These are phyloP conservation scores for Macquaria ambigua DNA, from an alignment of 2,113 vertebrate species.

Conservation along the genomic window DNA sequence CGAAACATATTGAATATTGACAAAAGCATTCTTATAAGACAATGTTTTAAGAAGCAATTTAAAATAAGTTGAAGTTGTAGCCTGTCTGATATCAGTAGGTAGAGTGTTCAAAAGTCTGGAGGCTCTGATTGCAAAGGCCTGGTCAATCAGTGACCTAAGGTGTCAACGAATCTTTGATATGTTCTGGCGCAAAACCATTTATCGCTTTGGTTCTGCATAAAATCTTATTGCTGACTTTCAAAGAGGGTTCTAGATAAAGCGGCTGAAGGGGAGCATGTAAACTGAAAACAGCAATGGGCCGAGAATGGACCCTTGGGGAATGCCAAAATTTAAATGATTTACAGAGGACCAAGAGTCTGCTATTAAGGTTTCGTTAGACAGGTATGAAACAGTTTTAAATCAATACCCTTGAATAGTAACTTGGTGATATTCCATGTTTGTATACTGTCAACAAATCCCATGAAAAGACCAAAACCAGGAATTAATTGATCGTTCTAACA, in stretches of 20 bases:
- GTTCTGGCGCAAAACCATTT: not conserved
- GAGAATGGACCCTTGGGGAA: slow-evolving; percentile 18
- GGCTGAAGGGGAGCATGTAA: not conserved
- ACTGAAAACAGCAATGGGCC: slow-evolving; percentile 16
- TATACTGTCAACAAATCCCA: not conserved
- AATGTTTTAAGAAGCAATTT: not conserved
- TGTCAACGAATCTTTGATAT: not conserved
- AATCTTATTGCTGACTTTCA: no score
- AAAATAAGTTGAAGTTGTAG: not conserved
- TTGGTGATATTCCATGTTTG: not conserved
- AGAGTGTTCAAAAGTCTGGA: not conserved
- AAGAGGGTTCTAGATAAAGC: not conserved
- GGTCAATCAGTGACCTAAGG: not conserved
- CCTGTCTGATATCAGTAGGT: not conserved
- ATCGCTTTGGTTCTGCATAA: not conserved
- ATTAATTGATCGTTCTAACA: no score
- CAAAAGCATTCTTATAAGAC: not conserved
- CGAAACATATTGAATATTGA: not conserved
- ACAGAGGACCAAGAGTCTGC: not conserved
- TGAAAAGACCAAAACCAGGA: not conserved
- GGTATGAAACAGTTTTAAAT: not conserved
- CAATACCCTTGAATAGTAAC: not conserved
- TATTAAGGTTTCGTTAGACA: not conserved
- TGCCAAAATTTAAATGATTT: not conserved
- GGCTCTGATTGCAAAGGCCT: not conserved